Conservation (phyloP, 1,140 invertebrate genomes). For the Camponotus pennsylvanicus region DNA sequence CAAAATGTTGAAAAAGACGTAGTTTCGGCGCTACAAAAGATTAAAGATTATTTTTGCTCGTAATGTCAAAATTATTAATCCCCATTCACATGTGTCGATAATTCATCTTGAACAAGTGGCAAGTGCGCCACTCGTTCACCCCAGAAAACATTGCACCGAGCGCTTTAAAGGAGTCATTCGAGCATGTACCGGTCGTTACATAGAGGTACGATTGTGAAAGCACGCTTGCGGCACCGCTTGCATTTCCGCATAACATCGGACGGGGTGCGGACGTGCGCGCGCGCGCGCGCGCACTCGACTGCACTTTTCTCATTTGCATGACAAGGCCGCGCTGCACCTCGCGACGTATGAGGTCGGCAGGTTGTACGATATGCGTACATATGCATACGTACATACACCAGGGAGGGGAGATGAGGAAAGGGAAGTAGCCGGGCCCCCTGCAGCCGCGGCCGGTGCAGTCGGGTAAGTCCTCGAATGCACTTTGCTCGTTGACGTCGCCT, state of each 20-base stretch:
- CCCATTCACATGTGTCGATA: neutral
- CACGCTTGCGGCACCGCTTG: slow-evolving; percentile 40
- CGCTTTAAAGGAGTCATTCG: slow-evolving; percentile 45
- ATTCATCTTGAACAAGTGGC: neutral
- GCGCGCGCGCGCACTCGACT: slow-evolving; percentile 54
- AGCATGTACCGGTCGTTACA: slow-evolving; percentile 51
- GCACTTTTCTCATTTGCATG: slow-evolving; percentile 78
- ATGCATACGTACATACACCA: neutral
- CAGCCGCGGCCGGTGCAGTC: slow-evolving; percentile 42
- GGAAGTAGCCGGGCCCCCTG: slow-evolving; percentile 60
- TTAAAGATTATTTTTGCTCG: too few relatives aligned
- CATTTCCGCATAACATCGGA: slow-evolving; percentile 65
- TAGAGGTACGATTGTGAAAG: neutral
- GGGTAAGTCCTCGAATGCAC: slow-evolving; percentile 56
- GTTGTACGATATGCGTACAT: slow-evolving; percentile 57
- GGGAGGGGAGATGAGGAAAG: slow-evolving; percentile 4
- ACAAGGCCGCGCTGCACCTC: slow-evolving; percentile 74
- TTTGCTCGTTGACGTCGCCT: slow-evolving; percentile 46
- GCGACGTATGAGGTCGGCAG: slow-evolving; percentile 65
- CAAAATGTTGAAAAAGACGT: too few relatives aligned
- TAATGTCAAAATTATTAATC: neutral
- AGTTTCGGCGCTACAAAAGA: too few relatives aligned
- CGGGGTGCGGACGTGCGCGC: neutral
- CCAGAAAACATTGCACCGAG: slow-evolving; percentile 17
- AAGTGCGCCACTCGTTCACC: slow-evolving; percentile 7